Conservation (phyloP, 2,113 vertebrate genomes). For the Salvelinus namaycush region DNA sequence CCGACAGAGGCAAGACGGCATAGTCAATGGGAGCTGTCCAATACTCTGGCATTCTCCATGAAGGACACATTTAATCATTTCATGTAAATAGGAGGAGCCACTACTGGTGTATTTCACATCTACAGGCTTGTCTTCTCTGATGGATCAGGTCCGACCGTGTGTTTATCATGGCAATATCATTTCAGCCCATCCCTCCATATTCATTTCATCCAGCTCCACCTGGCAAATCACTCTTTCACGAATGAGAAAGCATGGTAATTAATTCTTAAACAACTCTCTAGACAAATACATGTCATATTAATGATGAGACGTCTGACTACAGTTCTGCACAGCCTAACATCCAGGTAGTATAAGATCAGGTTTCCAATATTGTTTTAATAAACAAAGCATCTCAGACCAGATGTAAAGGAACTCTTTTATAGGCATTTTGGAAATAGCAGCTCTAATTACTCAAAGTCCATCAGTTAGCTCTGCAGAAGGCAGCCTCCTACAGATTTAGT, state of each 20-base stretch:
- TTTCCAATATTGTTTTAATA: not conserved
- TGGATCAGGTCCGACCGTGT: conserved; percentile 21
- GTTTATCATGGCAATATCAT: conserved; percentile 35
- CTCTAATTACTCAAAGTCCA: not conserved
- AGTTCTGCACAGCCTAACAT: not conserved
- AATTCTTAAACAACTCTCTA: conserved; percentile 3
- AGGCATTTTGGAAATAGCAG: not conserved
- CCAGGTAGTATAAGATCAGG: not conserved
- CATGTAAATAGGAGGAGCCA: conserved; percentile 41
- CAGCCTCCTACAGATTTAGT: not conserved
- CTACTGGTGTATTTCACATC: conserved; percentile 22
- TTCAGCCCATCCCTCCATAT: conserved; percentile 2
- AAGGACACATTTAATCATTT: conserved; percentile 50
- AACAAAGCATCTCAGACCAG: not conserved
- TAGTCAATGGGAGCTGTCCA: conserved; percentile 29
- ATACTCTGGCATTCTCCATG: conserved; percentile 37
- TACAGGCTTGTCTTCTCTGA: conserved; percentile 20
- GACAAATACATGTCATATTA: not conserved
- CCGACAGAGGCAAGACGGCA: conserved; percentile 15
- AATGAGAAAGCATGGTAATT: not conserved
- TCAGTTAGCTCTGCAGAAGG: not conserved
- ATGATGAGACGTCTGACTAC: not conserved
- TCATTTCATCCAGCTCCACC: not conserved
- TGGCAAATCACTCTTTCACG: not conserved
- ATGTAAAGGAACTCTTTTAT: not conserved